These are phyloP conservation scores for Hanleya hanleyi DNA, from an alignment of 2,888 invertebrate genomes.

Conservation along the genomic window DNA sequence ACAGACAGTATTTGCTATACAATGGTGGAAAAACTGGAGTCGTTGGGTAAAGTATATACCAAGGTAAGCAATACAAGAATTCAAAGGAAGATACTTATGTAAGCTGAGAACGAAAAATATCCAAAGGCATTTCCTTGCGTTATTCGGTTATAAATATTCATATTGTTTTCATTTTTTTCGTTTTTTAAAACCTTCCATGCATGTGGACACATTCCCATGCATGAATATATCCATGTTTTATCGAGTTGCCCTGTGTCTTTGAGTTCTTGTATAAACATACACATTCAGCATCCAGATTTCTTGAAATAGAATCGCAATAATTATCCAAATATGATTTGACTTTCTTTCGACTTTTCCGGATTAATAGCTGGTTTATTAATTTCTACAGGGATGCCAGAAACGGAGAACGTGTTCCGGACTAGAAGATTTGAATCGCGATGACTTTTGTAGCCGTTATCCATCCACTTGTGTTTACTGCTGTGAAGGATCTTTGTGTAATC, in stretches of 20 bases:
- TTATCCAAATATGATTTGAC: neutral
- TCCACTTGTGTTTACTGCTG: conserved; percentile 2
- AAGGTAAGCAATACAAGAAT: too few species aligned
- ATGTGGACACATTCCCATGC: neutral
- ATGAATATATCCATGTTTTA: neutral
- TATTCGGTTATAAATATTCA: too few species aligned
- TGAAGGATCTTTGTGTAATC: neutral
- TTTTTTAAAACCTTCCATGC: neutral
- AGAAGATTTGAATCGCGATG: neutral
- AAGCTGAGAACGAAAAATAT: too few species aligned
- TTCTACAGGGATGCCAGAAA: neutral
- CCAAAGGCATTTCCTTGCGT: too few species aligned
- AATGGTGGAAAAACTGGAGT: neutral
- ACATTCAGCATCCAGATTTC: neutral
- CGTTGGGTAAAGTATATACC: neutral
- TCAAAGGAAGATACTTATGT: too few species aligned
- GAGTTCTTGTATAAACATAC: neutral
- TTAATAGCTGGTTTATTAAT: too few species aligned
- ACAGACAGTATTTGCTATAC: neutral
- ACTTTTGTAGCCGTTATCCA: neutral
- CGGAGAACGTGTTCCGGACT: neutral
- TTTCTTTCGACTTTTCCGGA: neutral
- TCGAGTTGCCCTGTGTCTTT: neutral
- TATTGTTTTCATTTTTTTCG: neutral
- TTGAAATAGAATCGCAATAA: neutral